phyloP scores from a whole-genome alignment of 2,888 invertebrate genomes.

The Drosophila emarginata region DNA sequence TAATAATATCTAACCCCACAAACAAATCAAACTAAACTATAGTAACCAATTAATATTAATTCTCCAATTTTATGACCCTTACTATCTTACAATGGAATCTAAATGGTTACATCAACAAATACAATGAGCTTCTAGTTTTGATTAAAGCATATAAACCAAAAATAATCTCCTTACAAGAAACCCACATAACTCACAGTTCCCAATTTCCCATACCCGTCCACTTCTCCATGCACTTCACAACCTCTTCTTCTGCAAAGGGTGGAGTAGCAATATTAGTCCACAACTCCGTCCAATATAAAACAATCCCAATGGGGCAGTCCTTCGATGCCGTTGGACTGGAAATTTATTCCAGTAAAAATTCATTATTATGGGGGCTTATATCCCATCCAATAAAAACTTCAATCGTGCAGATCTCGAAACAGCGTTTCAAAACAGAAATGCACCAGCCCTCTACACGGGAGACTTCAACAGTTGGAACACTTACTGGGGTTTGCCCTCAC shows the following conservation, averaged over 20 bases:
- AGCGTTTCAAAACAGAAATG: too few relatives aligned
- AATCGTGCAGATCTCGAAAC: neutral
- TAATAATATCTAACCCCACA: too few relatives aligned
- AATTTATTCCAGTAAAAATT: neutral
- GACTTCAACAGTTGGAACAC: too few relatives aligned
- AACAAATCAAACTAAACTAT: too few relatives aligned
- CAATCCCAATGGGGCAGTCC: neutral
- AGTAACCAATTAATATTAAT: too few relatives aligned
- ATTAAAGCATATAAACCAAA: too few relatives aligned
- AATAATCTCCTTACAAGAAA: too few relatives aligned
- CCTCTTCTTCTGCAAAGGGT: neutral
- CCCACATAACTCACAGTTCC: too few relatives aligned
- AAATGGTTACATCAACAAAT: neutral
- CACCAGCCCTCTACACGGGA: too few relatives aligned
- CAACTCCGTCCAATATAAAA: too few relatives aligned
- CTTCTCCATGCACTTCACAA: neutral
- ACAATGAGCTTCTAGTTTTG: neutral
- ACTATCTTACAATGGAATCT: slow-evolving; percentile 1
- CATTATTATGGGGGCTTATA: neutral
- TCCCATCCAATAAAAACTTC: neutral
- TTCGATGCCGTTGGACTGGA: neutral
- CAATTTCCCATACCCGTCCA: slow-evolving; percentile 8
- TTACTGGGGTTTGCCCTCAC: too few relatives aligned
- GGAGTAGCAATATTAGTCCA: slow-evolving; percentile 2
- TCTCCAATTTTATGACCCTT: neutral